Percentiles rank a stretch among this genome's conserved stretches.
Conservation (phyloP, 2,888 invertebrate species). For the Chrysolina americana region DNA sequence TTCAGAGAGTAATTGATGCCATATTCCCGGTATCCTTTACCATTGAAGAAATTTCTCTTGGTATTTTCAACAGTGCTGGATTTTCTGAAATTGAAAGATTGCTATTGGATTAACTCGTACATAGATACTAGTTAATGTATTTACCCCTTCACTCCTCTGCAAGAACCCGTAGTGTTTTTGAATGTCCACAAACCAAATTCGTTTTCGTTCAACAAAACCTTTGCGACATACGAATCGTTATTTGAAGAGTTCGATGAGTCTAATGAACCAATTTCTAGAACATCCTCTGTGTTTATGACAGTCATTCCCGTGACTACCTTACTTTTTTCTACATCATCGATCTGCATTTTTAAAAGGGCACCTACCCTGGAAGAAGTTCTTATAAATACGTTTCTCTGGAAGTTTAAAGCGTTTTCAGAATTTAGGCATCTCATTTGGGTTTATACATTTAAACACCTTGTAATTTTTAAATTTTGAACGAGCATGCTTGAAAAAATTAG, state of each 20-base stretch:
- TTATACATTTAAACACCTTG: too few relatives aligned
- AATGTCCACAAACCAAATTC: constrained; percentile 94
- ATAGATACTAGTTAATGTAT: neutral
- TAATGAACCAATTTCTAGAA: constrained; percentile 56
- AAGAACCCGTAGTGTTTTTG: constrained; percentile 74
- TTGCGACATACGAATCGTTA: constrained; percentile 84
- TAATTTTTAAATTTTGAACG: too few relatives aligned
- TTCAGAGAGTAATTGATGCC: constrained; percentile 40
- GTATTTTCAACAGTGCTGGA: constrained; percentile 21
- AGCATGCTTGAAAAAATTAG: too few relatives aligned
- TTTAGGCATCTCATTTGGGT: too few relatives aligned
- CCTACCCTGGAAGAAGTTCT: constrained; percentile 49
- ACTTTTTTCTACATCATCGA: constrained; percentile 43
- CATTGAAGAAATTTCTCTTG: constrained; percentile 53
- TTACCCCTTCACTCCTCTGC: constrained; percentile 63
- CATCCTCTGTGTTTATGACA: constrained; percentile 48
- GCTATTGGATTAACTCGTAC: neutral
- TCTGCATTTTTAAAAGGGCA: constrained; percentile 51
- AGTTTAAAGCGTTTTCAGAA: too few relatives aligned
- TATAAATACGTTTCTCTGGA: neutral
- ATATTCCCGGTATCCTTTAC: constrained; percentile 59
- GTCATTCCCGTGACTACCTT: constrained; percentile 39
- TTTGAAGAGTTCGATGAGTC: constrained; percentile 64
- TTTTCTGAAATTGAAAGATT: neutral
- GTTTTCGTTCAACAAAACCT: constrained; percentile 82